These are phyloP conservation scores for Rutilus rutilus DNA, from an alignment of 2,113 vertebrate genomes.

Conservation along the genomic window DNA sequence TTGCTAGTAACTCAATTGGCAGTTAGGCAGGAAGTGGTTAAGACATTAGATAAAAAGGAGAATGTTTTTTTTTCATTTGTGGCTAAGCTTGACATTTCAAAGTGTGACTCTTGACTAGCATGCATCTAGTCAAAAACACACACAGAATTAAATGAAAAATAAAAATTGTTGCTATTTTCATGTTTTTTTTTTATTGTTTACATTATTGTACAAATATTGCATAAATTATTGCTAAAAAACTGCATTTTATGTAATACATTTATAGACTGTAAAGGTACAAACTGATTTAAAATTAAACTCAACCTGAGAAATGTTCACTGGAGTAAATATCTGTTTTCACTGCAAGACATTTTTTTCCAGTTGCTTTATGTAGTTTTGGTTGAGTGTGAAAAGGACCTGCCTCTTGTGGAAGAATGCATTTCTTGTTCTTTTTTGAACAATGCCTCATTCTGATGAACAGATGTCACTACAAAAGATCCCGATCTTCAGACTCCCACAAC, in stretches of 20 bases:
- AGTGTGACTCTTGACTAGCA: neutral
- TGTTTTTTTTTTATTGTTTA: too few relatives aligned
- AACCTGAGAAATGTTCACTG: neutral
- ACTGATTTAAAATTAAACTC: neutral
- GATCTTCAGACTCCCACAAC: constrained; percentile 6
- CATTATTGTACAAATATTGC: too few relatives aligned
- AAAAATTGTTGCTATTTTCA: too few relatives aligned
- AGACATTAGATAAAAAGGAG: neutral
- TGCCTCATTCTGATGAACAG: neutral
- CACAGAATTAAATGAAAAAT: too few relatives aligned
- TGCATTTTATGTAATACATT: neutral
- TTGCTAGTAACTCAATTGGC: neutral
- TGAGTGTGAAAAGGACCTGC: neutral
- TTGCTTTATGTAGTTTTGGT: neutral
- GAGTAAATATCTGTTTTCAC: neutral
- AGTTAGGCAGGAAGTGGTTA: constrained; percentile 5
- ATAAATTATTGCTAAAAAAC: neutral
- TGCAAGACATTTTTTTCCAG: neutral
- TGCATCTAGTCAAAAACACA: neutral
- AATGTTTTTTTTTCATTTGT: neutral
- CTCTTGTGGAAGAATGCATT: neutral
- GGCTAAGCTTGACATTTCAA: neutral
- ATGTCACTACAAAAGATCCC: neutral
- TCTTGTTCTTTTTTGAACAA: neutral
- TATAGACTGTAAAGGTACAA: neutral